phyloP scores from a whole-genome alignment of 2,113 vertebrate species.

The Arothron firmamentum region DNA sequence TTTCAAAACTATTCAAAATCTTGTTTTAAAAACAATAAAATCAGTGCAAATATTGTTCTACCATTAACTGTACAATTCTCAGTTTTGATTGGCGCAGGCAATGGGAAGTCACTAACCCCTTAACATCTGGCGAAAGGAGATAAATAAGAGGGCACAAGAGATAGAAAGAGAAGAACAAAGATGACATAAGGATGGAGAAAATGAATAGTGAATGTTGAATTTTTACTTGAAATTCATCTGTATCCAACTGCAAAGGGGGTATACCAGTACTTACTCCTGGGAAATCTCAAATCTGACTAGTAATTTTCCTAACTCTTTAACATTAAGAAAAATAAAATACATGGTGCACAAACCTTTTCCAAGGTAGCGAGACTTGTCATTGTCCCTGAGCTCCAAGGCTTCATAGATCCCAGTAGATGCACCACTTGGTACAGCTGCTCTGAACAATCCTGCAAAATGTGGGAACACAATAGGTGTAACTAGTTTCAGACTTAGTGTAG shows the following conservation, averaged over 20 bases:
- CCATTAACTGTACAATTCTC: neutral
- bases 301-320: too few relatives aligned
- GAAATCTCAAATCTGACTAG: neutral
- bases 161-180: conserved; percentile 4
- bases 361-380: conserved; percentile 91
- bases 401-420: conserved; percentile 97
- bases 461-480: neutral
- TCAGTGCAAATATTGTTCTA: neutral
- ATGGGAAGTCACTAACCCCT: conserved; percentile 83
- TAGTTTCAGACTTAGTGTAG: too few relatives aligned
- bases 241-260: neutral
- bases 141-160: conserved; percentile 17
- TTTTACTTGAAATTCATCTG: conserved; percentile 3
- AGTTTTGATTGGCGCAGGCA: conserved; percentile 12
- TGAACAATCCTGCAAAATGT: conserved; percentile 82
- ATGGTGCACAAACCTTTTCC: conserved; percentile 83
- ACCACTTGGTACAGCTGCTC: conserved; percentile 93
- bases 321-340: neutral
- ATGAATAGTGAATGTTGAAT: neutral
- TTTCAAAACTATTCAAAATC: too few relatives aligned
- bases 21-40: neutral
- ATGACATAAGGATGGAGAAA: neutral
- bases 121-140: conserved; percentile 75
- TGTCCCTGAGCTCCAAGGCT: conserved; percentile 93
- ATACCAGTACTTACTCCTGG: neutral